These are phyloP conservation scores for Tylochromis polylepis DNA, from an alignment of 2,113 vertebrate species.

Conservation along the genomic window DNA sequence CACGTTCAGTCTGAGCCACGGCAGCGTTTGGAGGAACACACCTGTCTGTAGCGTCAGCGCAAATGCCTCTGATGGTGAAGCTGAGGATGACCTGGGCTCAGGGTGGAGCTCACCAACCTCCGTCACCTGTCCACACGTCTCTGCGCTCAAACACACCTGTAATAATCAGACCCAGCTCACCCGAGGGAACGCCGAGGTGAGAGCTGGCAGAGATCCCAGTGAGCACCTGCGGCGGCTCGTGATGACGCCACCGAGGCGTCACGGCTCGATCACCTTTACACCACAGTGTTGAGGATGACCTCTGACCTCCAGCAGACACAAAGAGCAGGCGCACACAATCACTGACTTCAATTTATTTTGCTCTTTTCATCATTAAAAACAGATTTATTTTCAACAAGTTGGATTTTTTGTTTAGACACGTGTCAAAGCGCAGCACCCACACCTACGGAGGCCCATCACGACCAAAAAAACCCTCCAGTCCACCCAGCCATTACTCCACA, in stretches of 20 bases:
- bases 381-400: not conserved
- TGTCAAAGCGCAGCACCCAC: not conserved
- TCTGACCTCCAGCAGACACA: not conserved
- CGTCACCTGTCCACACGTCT: accelerated
- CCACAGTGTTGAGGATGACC: not conserved
- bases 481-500: not conserved
- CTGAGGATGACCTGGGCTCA: not conserved
- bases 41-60: no score
- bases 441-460: not conserved
- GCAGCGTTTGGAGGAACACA: not conserved
- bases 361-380: not conserved
- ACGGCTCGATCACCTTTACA: not conserved
- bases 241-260: accelerated
- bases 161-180: not conserved
- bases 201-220: not conserved
- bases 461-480: not conserved
- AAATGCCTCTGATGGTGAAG: no score
- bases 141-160: not conserved
- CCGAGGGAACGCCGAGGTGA: accelerated
- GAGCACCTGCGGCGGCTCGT: not conserved
- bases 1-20: not conserved
- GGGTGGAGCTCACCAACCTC: not conserved
- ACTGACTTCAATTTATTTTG: not conserved
- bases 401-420: not conserved
- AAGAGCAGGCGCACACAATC: not conserved